Base-by-base conservation (phyloP, 2,888 invertebrate species). In the Nemotelus nigrinus region DNA sequence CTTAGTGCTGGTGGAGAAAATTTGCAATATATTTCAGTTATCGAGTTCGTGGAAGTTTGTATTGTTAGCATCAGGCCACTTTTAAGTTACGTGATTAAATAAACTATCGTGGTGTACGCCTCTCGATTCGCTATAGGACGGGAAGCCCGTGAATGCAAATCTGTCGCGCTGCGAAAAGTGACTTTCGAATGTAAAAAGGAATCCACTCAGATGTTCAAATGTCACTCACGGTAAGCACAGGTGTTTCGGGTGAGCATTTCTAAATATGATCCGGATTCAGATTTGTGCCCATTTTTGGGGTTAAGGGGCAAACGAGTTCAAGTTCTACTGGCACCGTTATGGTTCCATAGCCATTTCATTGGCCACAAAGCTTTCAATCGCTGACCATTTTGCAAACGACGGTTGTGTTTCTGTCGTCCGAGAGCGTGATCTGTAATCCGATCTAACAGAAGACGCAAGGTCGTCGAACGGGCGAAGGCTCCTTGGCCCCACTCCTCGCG, bases 221-320 rank as follows among this genome's bases (percentile, higher is more conserved):
- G 79, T 79, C 79, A 79, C 79, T 79, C 74, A 79, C 79, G 43
- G 79, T 79, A 77, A 79, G 79, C 76, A 43, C 3, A 39, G 5
- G 50, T 3, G 60, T 4, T 57, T 4, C 10, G 57, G 10, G 57
- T 57, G 25, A 25, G 25, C 25, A 25, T 25, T 25, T 25, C 25
- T 25, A 25, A 25, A 25, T 25, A 25, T 25, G 25, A 25, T 25
- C 25, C 25, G 25, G 25, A 25, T 25, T 25, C 25, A 25, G 0
- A 25, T 25, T 25, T 25, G 1, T 25, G 25, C 25, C 8, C 57
- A 43, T 65, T 65, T 65, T 65, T 47, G 4, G 25, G 60, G 60
- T 5, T 25, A 39, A 39, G 43, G 70, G 70, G 70, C 70, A 70
- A 70, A 43, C 55, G 70, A 70, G 70, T 70, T 70, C 70, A 70